These are phyloP conservation scores for Perognathus longimembris DNA, from an alignment of 2,113 vertebrate species.

Conservation along the genomic window DNA sequence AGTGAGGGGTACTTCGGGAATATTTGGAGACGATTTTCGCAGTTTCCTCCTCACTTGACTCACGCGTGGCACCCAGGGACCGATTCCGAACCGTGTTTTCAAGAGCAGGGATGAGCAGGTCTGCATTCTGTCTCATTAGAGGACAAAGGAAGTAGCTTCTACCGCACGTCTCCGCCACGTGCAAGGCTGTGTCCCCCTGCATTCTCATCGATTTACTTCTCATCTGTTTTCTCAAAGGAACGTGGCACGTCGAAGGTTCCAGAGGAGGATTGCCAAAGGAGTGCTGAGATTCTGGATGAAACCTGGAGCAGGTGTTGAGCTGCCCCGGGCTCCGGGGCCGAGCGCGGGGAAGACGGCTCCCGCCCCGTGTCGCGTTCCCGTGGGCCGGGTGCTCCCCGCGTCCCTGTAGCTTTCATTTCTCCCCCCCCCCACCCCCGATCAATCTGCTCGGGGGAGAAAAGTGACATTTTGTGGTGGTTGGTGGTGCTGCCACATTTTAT, in stretches of 20 bases:
- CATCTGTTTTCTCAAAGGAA: not conserved
- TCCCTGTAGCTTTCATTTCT: not conserved
- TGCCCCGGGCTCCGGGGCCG: rapidly evolving
- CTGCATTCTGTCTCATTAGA: not conserved
- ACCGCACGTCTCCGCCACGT: not conserved
- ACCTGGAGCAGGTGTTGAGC: not conserved
- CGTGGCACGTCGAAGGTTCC: not conserved
- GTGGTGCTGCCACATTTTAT: not conserved
- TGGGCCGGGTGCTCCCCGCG: too few species aligned
- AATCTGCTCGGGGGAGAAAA: not conserved
- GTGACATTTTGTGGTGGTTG: not conserved
- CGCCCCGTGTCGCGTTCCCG: not conserved
- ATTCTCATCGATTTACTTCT: not conserved
- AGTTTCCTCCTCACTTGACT: not conserved
- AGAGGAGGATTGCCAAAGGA: not conserved
- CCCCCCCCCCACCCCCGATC: not conserved
- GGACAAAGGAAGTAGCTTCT: not conserved
- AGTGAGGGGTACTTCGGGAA: not conserved
- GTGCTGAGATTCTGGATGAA: not conserved
- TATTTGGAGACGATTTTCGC: not conserved
- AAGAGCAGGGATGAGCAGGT: not conserved
- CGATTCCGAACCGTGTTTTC: not conserved
- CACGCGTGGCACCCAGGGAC: too few species aligned
- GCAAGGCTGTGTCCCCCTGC: not conserved
- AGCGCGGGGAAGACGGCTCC: not conserved